A percentile compares a stretch with the other conserved stretches of the same genome.
Evolutionary conservation across 2,797 vertebrate genomes (phyloP).

Genomic region (Gymnodraco acuticeps): DNA sequence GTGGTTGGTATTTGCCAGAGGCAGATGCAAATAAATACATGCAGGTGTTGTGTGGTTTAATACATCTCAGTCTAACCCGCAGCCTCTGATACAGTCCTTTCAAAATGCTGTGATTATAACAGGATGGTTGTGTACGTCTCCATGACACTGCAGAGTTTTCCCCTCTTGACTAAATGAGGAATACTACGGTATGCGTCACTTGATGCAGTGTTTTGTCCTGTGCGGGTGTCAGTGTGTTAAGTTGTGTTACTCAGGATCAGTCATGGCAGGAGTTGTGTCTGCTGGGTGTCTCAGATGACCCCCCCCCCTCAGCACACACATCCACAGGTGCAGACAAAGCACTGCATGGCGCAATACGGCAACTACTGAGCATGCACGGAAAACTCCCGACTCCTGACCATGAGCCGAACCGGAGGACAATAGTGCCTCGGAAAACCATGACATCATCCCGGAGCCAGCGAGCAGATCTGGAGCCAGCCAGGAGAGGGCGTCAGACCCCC

Average conservation of each 20-base stretch:
- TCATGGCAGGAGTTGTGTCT: neutral
- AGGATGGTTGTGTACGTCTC: conserved; percentile 6
- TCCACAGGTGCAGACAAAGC: conserved; percentile 64
- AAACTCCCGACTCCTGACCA: conserved; percentile 71
- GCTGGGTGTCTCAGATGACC: neutral
- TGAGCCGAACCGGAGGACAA: conserved; percentile 75
- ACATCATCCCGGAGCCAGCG: conserved; percentile 71
- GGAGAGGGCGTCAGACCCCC: conserved; percentile 70
- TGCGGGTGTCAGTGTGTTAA: neutral
- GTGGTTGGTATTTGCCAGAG: neutral
- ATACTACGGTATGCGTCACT: neutral
- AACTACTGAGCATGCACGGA: conserved; percentile 78
- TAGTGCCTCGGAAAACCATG: conserved; percentile 73
- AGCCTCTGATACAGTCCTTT: neutral
- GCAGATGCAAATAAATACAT: neutral
- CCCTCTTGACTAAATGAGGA: neutral
- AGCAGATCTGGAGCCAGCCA: conserved; percentile 42
- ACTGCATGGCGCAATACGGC: conserved; percentile 71
- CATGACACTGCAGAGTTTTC: conserved; percentile 18
- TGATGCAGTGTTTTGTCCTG: neutral
- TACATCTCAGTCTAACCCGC: neutral
- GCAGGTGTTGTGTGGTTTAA: neutral
- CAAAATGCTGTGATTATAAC: neutral
- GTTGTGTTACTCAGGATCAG: neutral
- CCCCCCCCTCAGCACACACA: conserved; percentile 3